phyloP scores from a whole-genome alignment of 2,888 invertebrate genomes.

The Aethes cnicana region DNA sequence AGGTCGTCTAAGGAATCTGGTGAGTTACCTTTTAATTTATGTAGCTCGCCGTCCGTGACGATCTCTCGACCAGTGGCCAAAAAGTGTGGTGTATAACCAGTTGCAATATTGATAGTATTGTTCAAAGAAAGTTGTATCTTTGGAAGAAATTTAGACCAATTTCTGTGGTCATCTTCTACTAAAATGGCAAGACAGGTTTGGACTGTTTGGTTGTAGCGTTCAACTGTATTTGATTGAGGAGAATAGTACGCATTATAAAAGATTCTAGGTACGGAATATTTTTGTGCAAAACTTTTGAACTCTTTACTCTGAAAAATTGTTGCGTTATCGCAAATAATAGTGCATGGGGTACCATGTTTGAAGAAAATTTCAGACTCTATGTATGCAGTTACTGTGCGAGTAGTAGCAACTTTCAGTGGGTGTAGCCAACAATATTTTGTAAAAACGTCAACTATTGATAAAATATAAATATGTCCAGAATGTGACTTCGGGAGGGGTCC shows the following conservation, averaged over 20 bases:
- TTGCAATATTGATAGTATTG: background rate
- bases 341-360: background rate
- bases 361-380: background rate
- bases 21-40: background rate
- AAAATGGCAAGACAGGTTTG: background rate
- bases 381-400: background rate
- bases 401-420: background rate
- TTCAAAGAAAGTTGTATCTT: background rate
- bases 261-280: background rate
- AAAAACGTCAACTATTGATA: constrained; percentile 5
- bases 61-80: background rate
- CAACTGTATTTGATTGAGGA: background rate
- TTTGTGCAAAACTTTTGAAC: background rate
- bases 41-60: background rate
- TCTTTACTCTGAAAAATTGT: background rate
- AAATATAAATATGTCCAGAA: constrained; percentile 6
- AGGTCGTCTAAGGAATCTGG: background rate
- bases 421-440: constrained; percentile 6
- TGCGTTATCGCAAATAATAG: background rate
- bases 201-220: background rate
- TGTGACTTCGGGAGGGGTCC: background rate
- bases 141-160: background rate
- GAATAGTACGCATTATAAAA: constrained; percentile 4
- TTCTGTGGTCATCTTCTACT: too few species aligned
- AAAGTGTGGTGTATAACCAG: background rate